Evolutionary conservation across 1,140 invertebrate genomes (phyloP), one percentile per base, ranked within the genome.

Genomic region (Ectropis grisescens): DNA sequence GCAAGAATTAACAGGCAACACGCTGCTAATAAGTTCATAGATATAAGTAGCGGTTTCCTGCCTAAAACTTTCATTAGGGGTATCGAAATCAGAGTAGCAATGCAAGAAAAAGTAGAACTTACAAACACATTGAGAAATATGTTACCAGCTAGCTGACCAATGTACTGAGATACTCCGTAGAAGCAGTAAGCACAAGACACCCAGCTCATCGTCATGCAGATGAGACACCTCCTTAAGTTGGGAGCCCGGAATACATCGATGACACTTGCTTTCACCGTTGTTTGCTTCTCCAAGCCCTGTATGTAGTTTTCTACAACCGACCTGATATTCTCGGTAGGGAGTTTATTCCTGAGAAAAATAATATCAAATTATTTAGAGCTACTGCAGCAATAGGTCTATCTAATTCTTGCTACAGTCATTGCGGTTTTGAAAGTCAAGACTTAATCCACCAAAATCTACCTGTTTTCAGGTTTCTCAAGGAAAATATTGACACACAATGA

Each of bases 111-210:
- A 2, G 37, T 40, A 15, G 87, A 88, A 15, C 89, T 90, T 0
- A 88, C 58, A 1, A 89, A 84, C 3, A 91, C 89, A 57, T 92
- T 93, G 0, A 89, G 13, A 51, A 92, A 93, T 19, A 91, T 88
- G 58, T 93, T 80, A 2, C 89, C 91, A 12, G 86, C 88, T 8
- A 91, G 62, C 43, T 88, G 86, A 0, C 89, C 87, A 11, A 92
- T 87, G 47, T 90, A 91, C 52, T 93, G 91, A 0, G 90, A 88
- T 9, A 91, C 86, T 1, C 90, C 91, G 48, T 90, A 92, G 46
- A 91, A 88, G 31, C 89, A 89, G 53, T 91, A 86, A 13, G 90
- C 90, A 36, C 89, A 89, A 0, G 89, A 85, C 2, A 90, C 47
- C 90, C 90, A 93, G 38, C 88, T 87, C 43, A 89, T 87, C 19